These are phyloP conservation scores for Gila orcuttii DNA, from an alignment of 2,113 vertebrate genomes.

Conservation along the genomic window DNA sequence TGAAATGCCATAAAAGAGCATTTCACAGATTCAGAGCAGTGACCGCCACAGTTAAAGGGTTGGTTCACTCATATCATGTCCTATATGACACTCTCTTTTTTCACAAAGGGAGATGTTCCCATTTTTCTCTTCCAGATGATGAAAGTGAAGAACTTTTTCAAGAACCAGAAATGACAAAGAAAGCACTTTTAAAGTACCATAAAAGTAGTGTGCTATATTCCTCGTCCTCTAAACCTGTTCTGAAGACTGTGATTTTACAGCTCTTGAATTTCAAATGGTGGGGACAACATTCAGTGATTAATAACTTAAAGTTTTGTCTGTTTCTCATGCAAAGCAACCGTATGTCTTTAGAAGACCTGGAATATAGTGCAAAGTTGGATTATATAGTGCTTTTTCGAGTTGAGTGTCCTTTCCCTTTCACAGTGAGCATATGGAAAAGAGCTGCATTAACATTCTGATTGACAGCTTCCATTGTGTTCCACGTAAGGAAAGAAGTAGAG, in stretches of 20 bases:
- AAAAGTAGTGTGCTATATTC: neutral
- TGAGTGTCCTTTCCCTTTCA: neutral
- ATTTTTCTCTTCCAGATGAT: neutral
- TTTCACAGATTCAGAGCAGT: slow-evolving; percentile 31
- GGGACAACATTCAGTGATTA: neutral
- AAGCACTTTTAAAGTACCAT: too few species aligned
- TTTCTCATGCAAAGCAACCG: neutral
- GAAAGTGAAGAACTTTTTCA: neutral
- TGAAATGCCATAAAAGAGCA: slow-evolving; percentile 21
- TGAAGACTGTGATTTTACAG: neutral
- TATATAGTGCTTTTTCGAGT: neutral
- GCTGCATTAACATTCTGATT: neutral
- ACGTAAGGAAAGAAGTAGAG: neutral
- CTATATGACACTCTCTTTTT: neutral
- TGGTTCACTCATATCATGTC: neutral
- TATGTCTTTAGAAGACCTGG: neutral
- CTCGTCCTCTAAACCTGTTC: neutral
- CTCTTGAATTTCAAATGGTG: neutral
- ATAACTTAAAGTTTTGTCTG: neutral
- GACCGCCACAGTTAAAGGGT: neutral
- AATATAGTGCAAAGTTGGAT: neutral
- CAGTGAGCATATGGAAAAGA: neutral
- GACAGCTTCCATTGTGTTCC: neutral
- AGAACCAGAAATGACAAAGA: neutral
- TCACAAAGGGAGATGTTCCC: neutral